Conservation (phyloP, 2,888 invertebrate genomes). For the Ectemnius continuus region DNA sequence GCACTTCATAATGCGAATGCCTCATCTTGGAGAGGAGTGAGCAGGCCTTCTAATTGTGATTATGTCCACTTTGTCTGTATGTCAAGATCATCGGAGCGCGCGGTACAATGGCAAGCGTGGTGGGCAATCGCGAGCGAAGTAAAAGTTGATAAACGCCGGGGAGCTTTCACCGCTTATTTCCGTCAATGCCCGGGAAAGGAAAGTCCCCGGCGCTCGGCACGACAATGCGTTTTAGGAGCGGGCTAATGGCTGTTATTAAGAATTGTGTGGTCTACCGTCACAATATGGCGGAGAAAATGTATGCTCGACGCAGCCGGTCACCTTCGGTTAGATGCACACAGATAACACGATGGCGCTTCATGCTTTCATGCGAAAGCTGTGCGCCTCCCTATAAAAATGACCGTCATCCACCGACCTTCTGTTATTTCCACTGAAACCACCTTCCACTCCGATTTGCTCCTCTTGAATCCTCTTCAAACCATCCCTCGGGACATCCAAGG, state of each 20-base stretch:
- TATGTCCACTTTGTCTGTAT: too few relatives aligned
- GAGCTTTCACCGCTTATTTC: conserved; percentile 72
- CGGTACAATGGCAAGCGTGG: neutral
- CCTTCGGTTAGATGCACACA: conserved; percentile 44
- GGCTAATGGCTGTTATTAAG: conserved; percentile 62
- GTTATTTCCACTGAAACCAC: conserved; percentile 34
- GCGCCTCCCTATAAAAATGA: conserved; percentile 47
- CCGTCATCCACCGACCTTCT: neutral
- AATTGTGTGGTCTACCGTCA: conserved; percentile 42
- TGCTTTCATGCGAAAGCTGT: conserved; percentile 42
- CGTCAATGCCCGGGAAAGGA: conserved; percentile 59
- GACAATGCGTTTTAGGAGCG: conserved; percentile 8
- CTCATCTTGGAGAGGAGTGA: too few relatives aligned
- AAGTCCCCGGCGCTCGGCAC: conserved; percentile 44
- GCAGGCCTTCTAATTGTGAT: too few relatives aligned
- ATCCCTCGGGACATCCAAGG: neutral
- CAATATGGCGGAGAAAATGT: conserved; percentile 65
- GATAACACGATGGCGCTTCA: conserved; percentile 44
- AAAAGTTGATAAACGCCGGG: conserved; percentile 53
- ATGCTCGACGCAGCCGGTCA: conserved; percentile 40
- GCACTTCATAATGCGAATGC: too few relatives aligned
- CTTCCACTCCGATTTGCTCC: neutral
- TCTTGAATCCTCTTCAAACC: neutral
- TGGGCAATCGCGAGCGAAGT: conserved; percentile 31
- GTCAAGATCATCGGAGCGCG: neutral